Percentiles rank a stretch among this genome's conserved stretches.
These are phyloP conservation scores for Ylistrum balloti DNA, from an alignment of 1,140 invertebrate genomes.

Conservation along the genomic window DNA sequence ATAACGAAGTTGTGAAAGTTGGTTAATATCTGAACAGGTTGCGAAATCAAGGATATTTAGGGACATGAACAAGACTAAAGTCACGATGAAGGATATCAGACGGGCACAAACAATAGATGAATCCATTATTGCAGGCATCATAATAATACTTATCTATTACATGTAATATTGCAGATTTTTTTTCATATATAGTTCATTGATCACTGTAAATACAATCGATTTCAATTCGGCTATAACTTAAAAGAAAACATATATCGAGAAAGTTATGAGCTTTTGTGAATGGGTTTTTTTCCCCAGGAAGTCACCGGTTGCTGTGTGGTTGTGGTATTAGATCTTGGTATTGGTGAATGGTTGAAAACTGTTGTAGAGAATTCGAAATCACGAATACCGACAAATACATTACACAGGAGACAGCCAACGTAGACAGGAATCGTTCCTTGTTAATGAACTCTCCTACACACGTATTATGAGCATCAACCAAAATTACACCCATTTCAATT, in stretches of 20 bases:
- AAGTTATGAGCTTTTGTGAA: not conserved
- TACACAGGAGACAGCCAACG: not conserved
- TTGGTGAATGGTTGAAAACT: not conserved
- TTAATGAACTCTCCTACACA: not conserved
- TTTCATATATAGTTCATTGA: no score
- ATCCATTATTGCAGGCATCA: not conserved
- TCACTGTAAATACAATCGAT: no score
- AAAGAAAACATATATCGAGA: not conserved
- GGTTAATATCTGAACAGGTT: not conserved
- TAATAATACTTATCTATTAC: not conserved
- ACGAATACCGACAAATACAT: not conserved
- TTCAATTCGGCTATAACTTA: not conserved
- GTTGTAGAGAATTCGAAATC: not conserved
- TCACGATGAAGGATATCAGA: not conserved
- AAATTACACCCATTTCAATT: not conserved
- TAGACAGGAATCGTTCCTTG: not conserved
- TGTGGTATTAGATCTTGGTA: not conserved
- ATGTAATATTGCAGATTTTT: not conserved
- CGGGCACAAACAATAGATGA: not conserved
- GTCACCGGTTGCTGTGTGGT: not conserved
- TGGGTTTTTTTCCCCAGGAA: not conserved
- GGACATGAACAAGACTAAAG: not conserved
- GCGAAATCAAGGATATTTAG: not conserved
- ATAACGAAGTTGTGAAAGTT: not conserved
- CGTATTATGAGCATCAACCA: not conserved